Evolutionary conservation across 1,140 invertebrate species (phyloP), one percentile per base, ranked within the genome.

Genomic region (Drosophila ogumai): DNA sequence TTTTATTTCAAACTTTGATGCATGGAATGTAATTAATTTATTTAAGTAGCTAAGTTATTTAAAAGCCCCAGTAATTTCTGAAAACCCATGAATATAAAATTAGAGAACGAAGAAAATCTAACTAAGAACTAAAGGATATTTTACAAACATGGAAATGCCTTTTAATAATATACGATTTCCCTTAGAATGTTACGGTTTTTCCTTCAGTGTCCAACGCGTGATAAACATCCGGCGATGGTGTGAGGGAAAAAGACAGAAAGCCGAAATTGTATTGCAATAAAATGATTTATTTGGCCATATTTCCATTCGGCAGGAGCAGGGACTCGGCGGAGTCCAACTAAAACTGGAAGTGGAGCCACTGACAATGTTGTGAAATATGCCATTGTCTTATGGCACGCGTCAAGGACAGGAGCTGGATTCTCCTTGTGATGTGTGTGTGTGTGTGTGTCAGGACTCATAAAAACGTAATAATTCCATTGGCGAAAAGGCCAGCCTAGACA

Each of bases 251-350:
- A 46, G 68, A 43, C 44, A 52, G 47, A 22, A 15, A 52, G 17
- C 59, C 34, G 63, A 84, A 90, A 88, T 84, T 90, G 76, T 88
- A 90, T 90, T 84, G 85, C 84, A 84, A 88, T 88, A 88, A 88
- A 90, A 90, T 88, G 84, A 90, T 88, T 88, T 88, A 88, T 88
- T 90, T 71, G 65, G 54, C 65, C 85, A 79, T 87, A 77, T 78
- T 80, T 67, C 55, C 71, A 72, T 46, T 52, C 32, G 32, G 59
- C 41, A 59, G 34, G 36, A 22, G 36, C 56, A 50, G 28, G 32
- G 13, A 74, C 52, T 38, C 19, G 34, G 71, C 32, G 19, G 38
- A 46, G 34, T 36, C 44, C 13, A 59, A 73, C 69, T 73, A 66
- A 40, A 58, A 75, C 40, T 34, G 28, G 36, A 40, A 40, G 64